Evolutionary conservation across 2,113 vertebrate species (phyloP), one percentile per base, ranked within the genome.

Genomic region (Apaloderma vittatum): DNA sequence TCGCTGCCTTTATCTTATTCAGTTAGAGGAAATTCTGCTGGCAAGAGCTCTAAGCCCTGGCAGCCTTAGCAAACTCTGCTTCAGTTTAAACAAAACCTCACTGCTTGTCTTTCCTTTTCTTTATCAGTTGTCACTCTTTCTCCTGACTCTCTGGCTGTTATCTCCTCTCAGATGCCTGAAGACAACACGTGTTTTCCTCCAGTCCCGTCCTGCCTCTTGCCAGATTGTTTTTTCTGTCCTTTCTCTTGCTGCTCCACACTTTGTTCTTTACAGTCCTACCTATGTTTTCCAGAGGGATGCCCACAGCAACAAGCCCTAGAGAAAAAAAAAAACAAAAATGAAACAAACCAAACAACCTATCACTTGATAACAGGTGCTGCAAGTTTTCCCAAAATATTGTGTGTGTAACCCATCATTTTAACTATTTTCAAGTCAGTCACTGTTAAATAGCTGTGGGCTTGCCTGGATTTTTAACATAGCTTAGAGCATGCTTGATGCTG

Each of bases 41-140:
- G 45, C 23, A 79, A 88, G 91, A 78, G 49, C 75, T 76, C 78
- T 46, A 34, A 92, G 52, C 46, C 48, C 74, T 24, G 45, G 29
- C 52, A 52, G n/a, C 1, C 1, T 24, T 9, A n/a, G 30, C 68
- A 76, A 68, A 78, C 4, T 6, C 4, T 45, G 27, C 90, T 92
- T 66, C 49, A 26, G 21, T 27, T 76, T 34, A 57, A 68, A 62
- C n/a, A 86, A 76, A 79, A 37, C 22, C 46, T 77, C 22, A 23
- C 61, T 51, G 26, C 59, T 46, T 1, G 1, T 3, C 45, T 87
- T 26, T 32, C 36, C 62, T 19, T 52, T 40, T 23, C 19, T 54
- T 49, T 63, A 63, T 29, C 52, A 61, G 20, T 16, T 40, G 5
- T 71, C 36, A 11, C 24, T 71, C 24, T 73, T 89, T 90, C 34